Conservation (phyloP, 2,113 vertebrate genomes). For the Trinectes maculatus region DNA sequence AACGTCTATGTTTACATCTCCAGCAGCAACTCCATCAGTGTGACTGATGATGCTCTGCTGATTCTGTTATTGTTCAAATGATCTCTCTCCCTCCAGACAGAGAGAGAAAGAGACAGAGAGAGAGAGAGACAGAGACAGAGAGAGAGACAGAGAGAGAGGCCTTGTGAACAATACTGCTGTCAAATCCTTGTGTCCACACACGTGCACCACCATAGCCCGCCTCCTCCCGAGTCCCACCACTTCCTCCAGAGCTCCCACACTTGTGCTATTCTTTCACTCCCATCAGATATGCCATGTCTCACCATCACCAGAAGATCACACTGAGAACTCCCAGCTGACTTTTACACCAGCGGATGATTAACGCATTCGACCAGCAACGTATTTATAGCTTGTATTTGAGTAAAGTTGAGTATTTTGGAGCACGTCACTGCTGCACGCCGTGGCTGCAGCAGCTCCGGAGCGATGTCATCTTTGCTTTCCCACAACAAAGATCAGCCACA, state of each 20-base stretch:
- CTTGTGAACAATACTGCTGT: slow-evolving; percentile 46
- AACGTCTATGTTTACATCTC: background rate
- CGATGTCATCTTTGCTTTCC: slow-evolving; percentile 73
- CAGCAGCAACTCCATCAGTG: background rate
- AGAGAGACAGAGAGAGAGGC: too few species aligned
- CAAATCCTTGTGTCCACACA: slow-evolving; percentile 44
- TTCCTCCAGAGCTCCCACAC: slow-evolving; percentile 60
- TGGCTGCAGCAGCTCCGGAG: slow-evolving; percentile 26
- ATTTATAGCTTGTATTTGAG: background rate
- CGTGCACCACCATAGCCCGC: slow-evolving; percentile 47
- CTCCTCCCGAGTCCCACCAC: slow-evolving; percentile 53
- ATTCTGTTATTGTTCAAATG: slow-evolving; percentile 17
- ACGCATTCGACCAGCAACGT: background rate
- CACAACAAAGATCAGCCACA: slow-evolving; percentile 66
- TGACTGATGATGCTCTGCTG: slow-evolving; percentile 5
- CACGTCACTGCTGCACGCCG: slow-evolving; percentile 39
- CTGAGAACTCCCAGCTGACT: slow-evolving; percentile 6
- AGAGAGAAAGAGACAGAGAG: too few species aligned
- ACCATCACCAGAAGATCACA: slow-evolving; percentile 54
- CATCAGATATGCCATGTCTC: slow-evolving; percentile 52
- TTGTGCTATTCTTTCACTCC: slow-evolving; percentile 59
- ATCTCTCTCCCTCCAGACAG: too few species aligned
- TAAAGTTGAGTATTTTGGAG: slow-evolving; percentile 1
- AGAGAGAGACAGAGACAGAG: too few species aligned
- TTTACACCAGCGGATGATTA: background rate